Base-by-base conservation (phyloP, 2,797 vertebrate genomes). In the Myoxocephalus aenaeus region DNA sequence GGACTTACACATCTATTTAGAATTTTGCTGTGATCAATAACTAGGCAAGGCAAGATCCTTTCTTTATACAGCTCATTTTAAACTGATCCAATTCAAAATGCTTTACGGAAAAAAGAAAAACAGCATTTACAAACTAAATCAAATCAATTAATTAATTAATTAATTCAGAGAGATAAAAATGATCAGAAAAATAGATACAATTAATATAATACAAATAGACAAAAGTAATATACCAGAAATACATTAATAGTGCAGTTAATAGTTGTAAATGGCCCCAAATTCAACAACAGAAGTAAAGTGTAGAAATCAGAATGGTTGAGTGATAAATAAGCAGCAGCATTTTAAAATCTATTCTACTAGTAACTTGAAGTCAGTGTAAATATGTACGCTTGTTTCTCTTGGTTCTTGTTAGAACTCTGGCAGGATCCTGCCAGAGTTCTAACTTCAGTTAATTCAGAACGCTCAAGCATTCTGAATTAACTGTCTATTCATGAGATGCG, bases 11-110 rank as follows among this genome's bases (percentile, higher is more conserved):
- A 92, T 93, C 83, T 75, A 91, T 93, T 89, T 91, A 80, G 88
- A 91, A 85, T 89, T 91, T 82, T 27, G 57, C 80, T 80, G 70
- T 84, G 84, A 94, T 94, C 93, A 90, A 94, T 95, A 87, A 93
- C 57, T 42, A 46, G n/a, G 8, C 20, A 46, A 27, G n/a, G n/a
- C n/a, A n/a, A n/a, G n/a, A n/a, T n/a, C n/a, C n/a, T n/a, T n/a
- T n/a, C n/a, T n/a, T n/a, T n/a, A n/a, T n/a, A n/a, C n/a, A n/a
- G n/a, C n/a, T n/a, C n/a, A n/a, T n/a, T n/a, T n/a, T n/a, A n/a
- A n/a, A 70, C 15, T 12, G 51, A 27, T 32, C 34, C 32, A 54
- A 36, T 53, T 46, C 18, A 20, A 22, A 56, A 17, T 22, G 18
- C 5, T 27, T 48, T 25, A 10, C n/a, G 51, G 7, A 15, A 18